These are phyloP conservation scores for Drosophila rellima DNA, from an alignment of 2,888 invertebrate species.

Conservation along the genomic window DNA sequence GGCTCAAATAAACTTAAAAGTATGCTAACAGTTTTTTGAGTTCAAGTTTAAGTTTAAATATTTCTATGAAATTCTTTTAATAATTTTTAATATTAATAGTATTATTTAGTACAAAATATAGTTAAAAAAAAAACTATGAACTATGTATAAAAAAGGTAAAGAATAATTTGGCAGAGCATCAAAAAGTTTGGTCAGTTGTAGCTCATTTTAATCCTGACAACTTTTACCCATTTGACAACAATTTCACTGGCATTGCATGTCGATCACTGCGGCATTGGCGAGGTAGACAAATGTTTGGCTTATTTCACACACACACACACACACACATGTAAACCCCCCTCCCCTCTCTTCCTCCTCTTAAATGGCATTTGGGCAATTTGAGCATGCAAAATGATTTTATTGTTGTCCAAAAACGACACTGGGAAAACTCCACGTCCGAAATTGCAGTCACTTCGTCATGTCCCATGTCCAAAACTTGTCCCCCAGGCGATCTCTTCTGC, in stretches of 20 bases:
- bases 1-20: background rate
- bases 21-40: background rate
- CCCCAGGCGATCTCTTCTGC: constrained; percentile 32
- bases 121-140: too few relatives aligned
- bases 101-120: too few relatives aligned
- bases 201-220: constrained; percentile 22
- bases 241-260: constrained; percentile 65
- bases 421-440: constrained; percentile 35
- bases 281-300: constrained; percentile 32
- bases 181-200: too few relatives aligned
- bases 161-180: too few relatives aligned
- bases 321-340: background rate
- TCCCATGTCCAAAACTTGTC: constrained; percentile 37
- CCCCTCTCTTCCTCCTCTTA: background rate
- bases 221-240: constrained; percentile 71
- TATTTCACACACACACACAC: constrained; percentile 5
- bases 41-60: background rate
- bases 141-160: too few relatives aligned
- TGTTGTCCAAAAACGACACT: constrained; percentile 44
- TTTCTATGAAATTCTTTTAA: background rate
- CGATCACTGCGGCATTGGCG: constrained; percentile 50
- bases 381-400: constrained; percentile 73
- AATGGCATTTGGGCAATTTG: constrained; percentile 56
- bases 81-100: background rate
- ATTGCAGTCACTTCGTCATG: constrained; percentile 67